A percentile compares a stretch with the other conserved stretches of the same genome.
Evolutionary conservation across 2,888 invertebrate species (phyloP).

Genomic region (Onthophagus sagittarius): DNA sequence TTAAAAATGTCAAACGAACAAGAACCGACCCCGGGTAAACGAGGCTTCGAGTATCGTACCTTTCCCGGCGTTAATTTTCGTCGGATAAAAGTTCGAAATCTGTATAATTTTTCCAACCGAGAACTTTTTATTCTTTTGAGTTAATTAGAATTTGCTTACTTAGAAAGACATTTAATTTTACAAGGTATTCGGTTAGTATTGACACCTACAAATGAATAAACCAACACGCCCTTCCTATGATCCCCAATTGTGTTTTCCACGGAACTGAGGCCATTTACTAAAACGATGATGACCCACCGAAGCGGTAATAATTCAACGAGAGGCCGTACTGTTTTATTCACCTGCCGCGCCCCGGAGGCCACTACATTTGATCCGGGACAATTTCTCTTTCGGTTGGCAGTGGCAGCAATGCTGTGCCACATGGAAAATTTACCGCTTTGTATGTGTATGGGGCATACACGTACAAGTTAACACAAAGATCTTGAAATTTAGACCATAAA

Average conservation of each 20-base stretch:
- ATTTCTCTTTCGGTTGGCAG: not conserved
- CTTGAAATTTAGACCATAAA: not conserved
- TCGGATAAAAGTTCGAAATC: not conserved
- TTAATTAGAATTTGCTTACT: not conserved
- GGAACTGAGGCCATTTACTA: not conserved
- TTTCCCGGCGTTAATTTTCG: not conserved
- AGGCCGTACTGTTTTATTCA: not conserved
- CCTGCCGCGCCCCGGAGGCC: not conserved
- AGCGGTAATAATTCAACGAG: not conserved
- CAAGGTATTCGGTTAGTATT: no score
- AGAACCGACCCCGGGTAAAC: not conserved
- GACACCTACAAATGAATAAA: not conserved
- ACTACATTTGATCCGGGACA: not conserved
- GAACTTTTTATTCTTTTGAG: not conserved
- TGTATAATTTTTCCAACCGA: not conserved
- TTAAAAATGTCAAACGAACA: conserved; percentile 4
- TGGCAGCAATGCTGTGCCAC: no score
- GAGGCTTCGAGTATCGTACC: not conserved
- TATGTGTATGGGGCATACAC: no score
- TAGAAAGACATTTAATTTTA: not conserved
- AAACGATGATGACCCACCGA: not conserved
- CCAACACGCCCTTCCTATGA: not conserved
- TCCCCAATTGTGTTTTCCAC: not conserved
- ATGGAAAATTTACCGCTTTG: no score
- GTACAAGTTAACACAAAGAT: not conserved